Percentiles rank a stretch among this genome's conserved stretches.
Evolutionary conservation across 1,140 invertebrate species (phyloP).

Genomic region (Heliconius melpomene): DNA sequence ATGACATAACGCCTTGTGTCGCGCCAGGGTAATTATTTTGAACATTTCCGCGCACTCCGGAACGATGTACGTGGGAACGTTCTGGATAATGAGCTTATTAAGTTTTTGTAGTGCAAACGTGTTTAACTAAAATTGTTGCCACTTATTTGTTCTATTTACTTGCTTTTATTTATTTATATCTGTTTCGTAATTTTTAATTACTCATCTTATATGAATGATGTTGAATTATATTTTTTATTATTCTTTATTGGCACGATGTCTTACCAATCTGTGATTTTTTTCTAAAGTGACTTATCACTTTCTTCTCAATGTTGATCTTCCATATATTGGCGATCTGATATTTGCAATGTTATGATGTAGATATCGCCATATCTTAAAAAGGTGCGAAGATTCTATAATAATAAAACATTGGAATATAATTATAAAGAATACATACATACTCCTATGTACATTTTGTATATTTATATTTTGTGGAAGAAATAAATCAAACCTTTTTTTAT

Average conservation of each 20-base stretch:
- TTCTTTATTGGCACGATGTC: not conserved
- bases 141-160: slow-evolving; percentile 28
- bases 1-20: slow-evolving; percentile 58
- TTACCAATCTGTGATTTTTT: too few species aligned
- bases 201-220: not conserved
- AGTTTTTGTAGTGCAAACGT: slow-evolving; percentile 40
- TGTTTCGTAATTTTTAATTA: not conserved
- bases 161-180: slow-evolving; percentile 23
- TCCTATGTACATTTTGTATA: too few species aligned
- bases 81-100: slow-evolving; percentile 47
- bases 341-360: too few species aligned
- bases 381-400: too few species aligned
- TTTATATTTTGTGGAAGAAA: too few species aligned
- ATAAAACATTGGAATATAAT: too few species aligned
- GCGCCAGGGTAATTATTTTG: slow-evolving; percentile 44
- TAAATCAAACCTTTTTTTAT: too few species aligned
- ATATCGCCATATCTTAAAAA: too few species aligned
- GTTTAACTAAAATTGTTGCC: slow-evolving; percentile 30
- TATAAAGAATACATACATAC: too few species aligned
- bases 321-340: too few species aligned
- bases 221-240: not conserved
- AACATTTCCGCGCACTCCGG: slow-evolving; percentile 47
- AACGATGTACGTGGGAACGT: slow-evolving; percentile 49
- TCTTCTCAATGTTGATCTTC: too few species aligned
- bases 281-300: too few species aligned